phyloP scores from a whole-genome alignment of 1,140 invertebrate genomes.

The fruit fly (Drosophila melanogaster) region DNA sequence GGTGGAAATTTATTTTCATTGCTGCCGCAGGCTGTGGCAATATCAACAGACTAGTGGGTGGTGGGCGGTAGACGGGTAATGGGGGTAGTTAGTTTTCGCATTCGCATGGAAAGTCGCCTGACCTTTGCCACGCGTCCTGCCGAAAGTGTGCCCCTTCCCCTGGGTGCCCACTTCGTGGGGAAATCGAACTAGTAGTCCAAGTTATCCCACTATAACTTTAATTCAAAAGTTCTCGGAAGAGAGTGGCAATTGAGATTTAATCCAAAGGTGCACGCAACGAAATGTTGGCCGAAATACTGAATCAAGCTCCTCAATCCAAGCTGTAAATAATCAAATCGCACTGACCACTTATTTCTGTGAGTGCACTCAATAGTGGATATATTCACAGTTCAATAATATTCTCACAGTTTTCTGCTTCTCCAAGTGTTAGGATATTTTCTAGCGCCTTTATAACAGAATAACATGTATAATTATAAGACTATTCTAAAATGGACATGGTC shows the following conservation, averaged over 20 bases:
- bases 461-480: too few species aligned
- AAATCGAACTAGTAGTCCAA: slow-evolving; percentile 21
- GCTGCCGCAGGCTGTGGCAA: slow-evolving; percentile 74
- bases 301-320: too few species aligned
- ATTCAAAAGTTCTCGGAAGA: slow-evolving; percentile 14
- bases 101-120: slow-evolving; percentile 37
- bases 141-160: slow-evolving; percentile 3
- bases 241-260: slow-evolving; percentile 12
- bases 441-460: too few species aligned
- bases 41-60: slow-evolving; percentile 41
- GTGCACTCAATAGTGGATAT: too few species aligned
- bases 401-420: too few species aligned
- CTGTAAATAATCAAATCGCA: too few species aligned
- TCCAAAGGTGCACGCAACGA: slow-evolving; percentile 5
- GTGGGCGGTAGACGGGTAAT: slow-evolving; percentile 4
- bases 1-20: slow-evolving; percentile 81
- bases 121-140: slow-evolving; percentile 42
- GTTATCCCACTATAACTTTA: slow-evolving; percentile 21
- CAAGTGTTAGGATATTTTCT: too few species aligned
- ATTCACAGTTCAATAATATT: too few species aligned
- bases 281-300: not conserved
- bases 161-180: not conserved
- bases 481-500: too few species aligned
- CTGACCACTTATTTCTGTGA: too few species aligned
- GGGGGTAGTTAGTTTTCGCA: slow-evolving; percentile 3